These are phyloP conservation scores for Panurus biarmicus DNA, from an alignment of 2,113 vertebrate genomes.

Conservation along the genomic window DNA sequence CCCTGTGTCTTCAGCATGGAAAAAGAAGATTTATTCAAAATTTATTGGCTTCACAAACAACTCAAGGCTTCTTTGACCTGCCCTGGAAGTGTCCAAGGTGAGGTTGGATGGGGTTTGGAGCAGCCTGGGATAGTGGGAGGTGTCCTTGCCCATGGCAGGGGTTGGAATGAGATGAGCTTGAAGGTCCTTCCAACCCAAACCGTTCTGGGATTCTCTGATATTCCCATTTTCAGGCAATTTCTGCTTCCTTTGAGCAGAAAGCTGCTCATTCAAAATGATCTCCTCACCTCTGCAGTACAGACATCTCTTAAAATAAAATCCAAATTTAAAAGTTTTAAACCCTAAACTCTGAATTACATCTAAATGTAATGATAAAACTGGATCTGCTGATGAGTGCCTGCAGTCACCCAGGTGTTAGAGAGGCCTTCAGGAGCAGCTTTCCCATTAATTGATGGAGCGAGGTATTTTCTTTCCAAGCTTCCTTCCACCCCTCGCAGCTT, in stretches of 20 bases:
- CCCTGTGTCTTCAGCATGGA: fast-evolving
- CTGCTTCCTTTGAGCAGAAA: background rate
- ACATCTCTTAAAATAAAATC: background rate
- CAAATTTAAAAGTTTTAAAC: background rate
- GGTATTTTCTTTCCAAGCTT: background rate
- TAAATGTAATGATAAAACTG: background rate
- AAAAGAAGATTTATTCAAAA: background rate
- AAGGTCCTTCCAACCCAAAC: background rate
- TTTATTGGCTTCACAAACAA: background rate
- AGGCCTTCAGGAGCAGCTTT: background rate
- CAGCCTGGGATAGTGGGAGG: background rate
- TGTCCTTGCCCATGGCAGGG: background rate
- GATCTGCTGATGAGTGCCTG: background rate
- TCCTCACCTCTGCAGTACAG: background rate
- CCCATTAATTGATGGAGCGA: background rate
- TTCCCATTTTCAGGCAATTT: background rate
- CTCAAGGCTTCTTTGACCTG: background rate
- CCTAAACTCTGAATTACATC: background rate
- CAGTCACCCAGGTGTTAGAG: background rate
- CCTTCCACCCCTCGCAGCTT: background rate
- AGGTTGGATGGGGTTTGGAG: background rate
- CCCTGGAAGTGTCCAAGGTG: background rate
- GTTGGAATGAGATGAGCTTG: fast-evolving
- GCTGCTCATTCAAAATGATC: background rate
- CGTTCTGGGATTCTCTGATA: background rate